Base-by-base conservation (phyloP, 2,113 vertebrate species). In the Protomyctophum bolini region DNA sequence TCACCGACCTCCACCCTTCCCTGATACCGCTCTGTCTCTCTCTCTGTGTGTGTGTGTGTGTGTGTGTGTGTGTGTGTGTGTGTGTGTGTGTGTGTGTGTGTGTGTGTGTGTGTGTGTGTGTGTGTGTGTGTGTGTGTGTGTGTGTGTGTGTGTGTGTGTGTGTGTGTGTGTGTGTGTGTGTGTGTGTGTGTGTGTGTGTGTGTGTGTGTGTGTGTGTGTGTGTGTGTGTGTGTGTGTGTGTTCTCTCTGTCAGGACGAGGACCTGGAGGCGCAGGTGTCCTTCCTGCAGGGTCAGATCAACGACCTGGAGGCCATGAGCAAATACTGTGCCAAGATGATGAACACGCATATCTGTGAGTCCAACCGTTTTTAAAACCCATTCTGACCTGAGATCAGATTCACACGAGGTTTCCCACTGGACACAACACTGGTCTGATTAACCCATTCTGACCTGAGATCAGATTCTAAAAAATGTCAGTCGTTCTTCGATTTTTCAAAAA, bases 321-420 rank as follows among this genome's bases (percentile, higher is more conserved):
- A 98, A 88, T 99, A 96, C 76, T 99, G 97, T 66, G 96, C 97
- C 2, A 98, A 95, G 87, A 98, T 95, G 94, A 99, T 99, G 98
- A 97, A 97, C 77, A 85, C 87, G 0, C 97, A 99, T 86, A 96
- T 99, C 56, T 96, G 98, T 99, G 88, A 96, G 96, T 94, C 33
- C 21, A 21, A 21, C 21, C 21, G n/a, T n/a, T n/a, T n/a, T n/a
- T n/a, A n/a, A n/a, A n/a, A n/a, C n/a, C n/a, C n/a, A n/a, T n/a
- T n/a, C n/a, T n/a, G n/a, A n/a, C n/a, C n/a, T n/a, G n/a, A n/a
- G n/a, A n/a, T n/a, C n/a, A n/a, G n/a, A n/a, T n/a, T n/a, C n/a
- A n/a, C n/a, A n/a, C n/a, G n/a, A n/a, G n/a, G n/a, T n/a, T n/a
- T n/a, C n/a, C n/a, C n/a, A n/a, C n/a, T n/a, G n/a, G n/a, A n/a